Evolutionary conservation across 2,888 invertebrate genomes (phyloP).

Genomic region (Ennomos quercinarius): DNA sequence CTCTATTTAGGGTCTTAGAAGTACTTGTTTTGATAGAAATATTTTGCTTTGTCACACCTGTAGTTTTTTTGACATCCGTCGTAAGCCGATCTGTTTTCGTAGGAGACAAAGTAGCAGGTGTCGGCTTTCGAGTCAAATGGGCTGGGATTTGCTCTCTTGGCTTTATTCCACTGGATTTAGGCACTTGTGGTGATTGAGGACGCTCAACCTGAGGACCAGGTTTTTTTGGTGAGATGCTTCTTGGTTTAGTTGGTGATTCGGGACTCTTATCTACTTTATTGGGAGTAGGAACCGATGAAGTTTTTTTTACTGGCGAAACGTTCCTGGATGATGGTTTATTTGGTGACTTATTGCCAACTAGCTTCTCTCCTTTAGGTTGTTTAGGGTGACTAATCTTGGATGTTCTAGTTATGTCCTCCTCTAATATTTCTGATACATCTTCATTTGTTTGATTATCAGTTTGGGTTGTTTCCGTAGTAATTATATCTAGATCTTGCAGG

Average conservation of each 20-base stretch:
- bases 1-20: constrained; percentile 55
- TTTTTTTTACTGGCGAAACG: constrained; percentile 69
- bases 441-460: constrained; percentile 34
- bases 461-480: constrained; percentile 38
- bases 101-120: constrained; percentile 55
- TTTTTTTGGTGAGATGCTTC: constrained; percentile 75
- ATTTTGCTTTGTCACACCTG: constrained; percentile 60
- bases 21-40: constrained; percentile 54
- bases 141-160: constrained; percentile 62
- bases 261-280: constrained; percentile 51
- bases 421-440: constrained; percentile 39
- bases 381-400: constrained; percentile 29
- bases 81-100: constrained; percentile 62
- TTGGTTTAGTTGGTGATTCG: constrained; percentile 59
- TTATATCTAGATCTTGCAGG: constrained; percentile 59
- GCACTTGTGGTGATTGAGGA: constrained; percentile 70
- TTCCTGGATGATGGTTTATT: constrained; percentile 64
- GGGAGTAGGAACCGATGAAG: constrained; percentile 43
- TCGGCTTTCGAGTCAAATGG: constrained; percentile 60
- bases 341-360: constrained; percentile 52
- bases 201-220: constrained; percentile 57
- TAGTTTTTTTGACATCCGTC: constrained; percentile 62
- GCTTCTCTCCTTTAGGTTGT: constrained; percentile 50
- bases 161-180: constrained; percentile 63
- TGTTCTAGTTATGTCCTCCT: constrained; percentile 42